These are phyloP conservation scores for Pachypsylla venusta DNA, from an alignment of 1,140 invertebrate genomes.

Conservation along the genomic window DNA sequence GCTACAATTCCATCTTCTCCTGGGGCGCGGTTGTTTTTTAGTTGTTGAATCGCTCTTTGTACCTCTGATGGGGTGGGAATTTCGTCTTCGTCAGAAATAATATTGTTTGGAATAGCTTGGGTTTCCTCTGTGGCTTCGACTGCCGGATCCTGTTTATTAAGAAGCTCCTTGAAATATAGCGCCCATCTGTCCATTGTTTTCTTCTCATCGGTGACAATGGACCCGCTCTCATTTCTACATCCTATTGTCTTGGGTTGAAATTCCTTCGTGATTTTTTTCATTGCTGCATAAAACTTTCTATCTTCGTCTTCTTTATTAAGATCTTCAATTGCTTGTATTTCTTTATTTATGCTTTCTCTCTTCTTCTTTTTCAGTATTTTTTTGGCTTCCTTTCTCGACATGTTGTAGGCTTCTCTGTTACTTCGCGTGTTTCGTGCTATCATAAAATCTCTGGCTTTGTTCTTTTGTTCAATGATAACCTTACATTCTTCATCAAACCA, in stretches of 20 bases:
- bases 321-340: background rate
- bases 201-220: too few relatives aligned
- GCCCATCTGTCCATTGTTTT: too few relatives aligned
- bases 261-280: too few relatives aligned
- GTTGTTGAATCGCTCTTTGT: background rate
- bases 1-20: constrained; percentile 11
- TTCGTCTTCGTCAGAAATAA: too few relatives aligned
- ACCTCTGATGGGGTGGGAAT: constrained; percentile 7
- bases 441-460: background rate
- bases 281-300: too few relatives aligned
- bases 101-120: too few relatives aligned
- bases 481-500: constrained; percentile 10
- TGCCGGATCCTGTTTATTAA: too few relatives aligned
- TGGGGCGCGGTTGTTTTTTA: constrained; percentile 6
- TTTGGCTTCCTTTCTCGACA: constrained; percentile 7
- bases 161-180: too few relatives aligned
- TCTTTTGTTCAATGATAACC: background rate
- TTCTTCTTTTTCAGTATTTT: constrained; percentile 8
- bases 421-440: background rate
- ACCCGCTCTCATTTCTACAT: too few relatives aligned
- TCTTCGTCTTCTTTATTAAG: too few relatives aligned
- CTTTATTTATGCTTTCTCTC: constrained; percentile 10
- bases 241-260: too few relatives aligned
- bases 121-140: too few relatives aligned
- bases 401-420: background rate